Evolutionary conservation across 2,888 invertebrate genomes (phyloP), one percentile per base, ranked within the genome.

Genomic region (Hirtodrosophila alboralis): DNA sequence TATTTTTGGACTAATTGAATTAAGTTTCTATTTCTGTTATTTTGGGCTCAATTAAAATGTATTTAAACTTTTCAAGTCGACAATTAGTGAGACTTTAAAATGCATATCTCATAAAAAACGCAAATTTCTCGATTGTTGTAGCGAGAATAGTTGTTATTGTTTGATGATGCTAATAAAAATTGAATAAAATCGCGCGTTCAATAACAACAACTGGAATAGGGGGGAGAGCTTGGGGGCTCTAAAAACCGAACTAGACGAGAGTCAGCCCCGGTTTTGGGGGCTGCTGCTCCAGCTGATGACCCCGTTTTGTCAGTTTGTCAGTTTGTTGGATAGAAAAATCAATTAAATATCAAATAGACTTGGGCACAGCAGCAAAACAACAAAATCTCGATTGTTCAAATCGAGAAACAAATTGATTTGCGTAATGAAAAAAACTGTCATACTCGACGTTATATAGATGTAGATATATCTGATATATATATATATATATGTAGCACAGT

Each of bases 181-280:
- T 84, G 73, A 77, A 84, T 84, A 84, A 80, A 80, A 73, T 84
- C 78, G 77, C 77, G 66, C 80, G 52, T 66, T 80, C 84, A 84
- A 84, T 80, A 77, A 72, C 67, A 72, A 52, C 31, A 49, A 37
- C n/a, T n/a, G n/a, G n/a, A n/a, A n/a, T 2, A 5, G 6, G 18
- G 9, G 8, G 12, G 8, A 27, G 3, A 14, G 28, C 18, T n/a
- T n/a, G n/a, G 16, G 7, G 1, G 1, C 10, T 21, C 2, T 1
- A 18, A 10, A 6, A 7, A 38, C 23, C 33, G 31, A 51, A 27
- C 33, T 13, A 27, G 48, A 48, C 16, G n/a, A 12, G 40, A 37
- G 48, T 37, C 43, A 49, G 33, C 13, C 34, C 44, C 41, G 26
- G 45, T 28, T 69, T 64, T 69, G 48, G 70, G 51, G 48, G 54